Conservation (phyloP, 2,797 vertebrate species). For the Diplodus puntazzo region DNA sequence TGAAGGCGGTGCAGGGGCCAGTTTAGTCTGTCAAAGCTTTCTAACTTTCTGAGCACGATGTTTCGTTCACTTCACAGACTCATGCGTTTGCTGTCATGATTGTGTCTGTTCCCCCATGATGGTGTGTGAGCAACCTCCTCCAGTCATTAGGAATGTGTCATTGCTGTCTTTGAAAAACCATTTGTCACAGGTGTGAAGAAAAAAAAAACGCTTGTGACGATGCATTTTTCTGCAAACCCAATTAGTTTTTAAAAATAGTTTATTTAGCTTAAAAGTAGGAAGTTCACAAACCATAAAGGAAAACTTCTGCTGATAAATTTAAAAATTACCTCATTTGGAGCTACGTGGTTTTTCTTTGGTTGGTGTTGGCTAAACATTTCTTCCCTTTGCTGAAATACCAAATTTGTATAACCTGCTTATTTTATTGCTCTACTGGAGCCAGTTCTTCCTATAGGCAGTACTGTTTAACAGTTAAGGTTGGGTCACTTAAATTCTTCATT, state of each 20-base stretch:
- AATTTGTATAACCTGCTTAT: neutral
- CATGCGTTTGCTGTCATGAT: neutral
- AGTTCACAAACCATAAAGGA: neutral
- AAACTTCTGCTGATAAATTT: neutral
- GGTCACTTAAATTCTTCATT: neutral
- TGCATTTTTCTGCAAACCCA: neutral
- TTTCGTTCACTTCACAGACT: neutral
- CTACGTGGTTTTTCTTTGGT: neutral
- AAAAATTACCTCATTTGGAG: neutral
- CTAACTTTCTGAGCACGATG: neutral
- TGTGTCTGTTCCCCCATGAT: neutral
- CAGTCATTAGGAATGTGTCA: neutral
- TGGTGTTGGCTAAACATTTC: neutral
- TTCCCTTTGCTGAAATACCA: neutral
- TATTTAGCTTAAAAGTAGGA: neutral
- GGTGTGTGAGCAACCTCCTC: neutral
- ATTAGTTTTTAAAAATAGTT: neutral
- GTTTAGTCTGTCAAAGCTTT: constrained; percentile 1
- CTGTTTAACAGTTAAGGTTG: neutral
- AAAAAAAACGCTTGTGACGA: neutral
- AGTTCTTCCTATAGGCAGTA: neutral
- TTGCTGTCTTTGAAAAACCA: neutral
- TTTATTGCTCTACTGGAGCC: neutral
- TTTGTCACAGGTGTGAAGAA: neutral
- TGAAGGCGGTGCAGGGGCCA: neutral